phyloP scores from a whole-genome alignment of 2,888 invertebrate genomes.

The Tenthredo amoena region DNA sequence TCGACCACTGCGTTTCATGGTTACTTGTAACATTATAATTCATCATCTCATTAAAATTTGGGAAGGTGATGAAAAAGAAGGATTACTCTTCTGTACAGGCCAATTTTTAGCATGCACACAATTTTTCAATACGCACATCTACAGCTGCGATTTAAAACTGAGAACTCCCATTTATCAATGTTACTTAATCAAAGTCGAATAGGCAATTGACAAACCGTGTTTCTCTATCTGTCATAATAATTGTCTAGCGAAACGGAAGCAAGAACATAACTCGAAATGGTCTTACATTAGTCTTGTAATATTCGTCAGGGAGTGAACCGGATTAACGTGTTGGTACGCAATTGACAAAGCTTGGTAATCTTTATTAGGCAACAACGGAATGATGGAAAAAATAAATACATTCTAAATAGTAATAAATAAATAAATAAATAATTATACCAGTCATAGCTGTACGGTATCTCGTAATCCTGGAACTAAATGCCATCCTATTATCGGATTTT shows the following conservation, averaged over 20 bases:
- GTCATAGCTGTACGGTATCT: background rate
- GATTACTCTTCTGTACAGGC: too few relatives aligned
- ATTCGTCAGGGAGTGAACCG: background rate
- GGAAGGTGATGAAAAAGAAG: too few relatives aligned
- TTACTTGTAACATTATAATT: too few relatives aligned
- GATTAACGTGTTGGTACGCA: background rate
- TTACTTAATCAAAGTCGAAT: background rate
- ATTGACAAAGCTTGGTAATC: background rate
- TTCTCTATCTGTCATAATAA: background rate
- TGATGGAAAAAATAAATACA: slow-evolving; percentile 8
- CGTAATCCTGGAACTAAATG: slow-evolving; percentile 1
- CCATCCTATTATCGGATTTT: slow-evolving; percentile 4
- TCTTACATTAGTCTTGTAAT: background rate
- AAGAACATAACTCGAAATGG: background rate
- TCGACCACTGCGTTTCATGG: too few relatives aligned
- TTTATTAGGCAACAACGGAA: background rate
- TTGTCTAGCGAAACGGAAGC: background rate
- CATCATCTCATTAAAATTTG: too few relatives aligned
- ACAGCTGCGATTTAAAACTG: background rate
- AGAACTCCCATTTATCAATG: background rate
- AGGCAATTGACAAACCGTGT: background rate
- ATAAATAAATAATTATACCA: slow-evolving; percentile 5
- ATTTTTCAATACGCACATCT: too few relatives aligned
- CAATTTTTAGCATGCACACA: too few relatives aligned
- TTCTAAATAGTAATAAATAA: slow-evolving; percentile 15